These are phyloP conservation scores for Phaetusa simplex DNA, from an alignment of 2,113 vertebrate genomes.

Conservation along the genomic window DNA sequence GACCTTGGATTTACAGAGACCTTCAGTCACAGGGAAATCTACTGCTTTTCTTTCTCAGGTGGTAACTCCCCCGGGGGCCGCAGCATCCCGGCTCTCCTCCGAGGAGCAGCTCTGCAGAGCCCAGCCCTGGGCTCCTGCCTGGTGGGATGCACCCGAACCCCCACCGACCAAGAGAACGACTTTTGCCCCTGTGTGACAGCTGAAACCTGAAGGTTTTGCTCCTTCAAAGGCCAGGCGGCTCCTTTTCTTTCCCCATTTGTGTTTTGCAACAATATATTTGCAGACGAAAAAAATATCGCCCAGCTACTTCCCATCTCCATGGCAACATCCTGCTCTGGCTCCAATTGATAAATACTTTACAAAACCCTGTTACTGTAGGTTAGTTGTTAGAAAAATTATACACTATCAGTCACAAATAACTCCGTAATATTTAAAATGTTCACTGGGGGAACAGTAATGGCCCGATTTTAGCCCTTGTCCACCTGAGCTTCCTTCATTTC, in stretches of 20 bases:
- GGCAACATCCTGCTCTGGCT: conserved; percentile 61
- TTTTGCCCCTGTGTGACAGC: background rate
- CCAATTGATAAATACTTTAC: conserved; percentile 41
- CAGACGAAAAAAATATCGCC: conserved; percentile 33
- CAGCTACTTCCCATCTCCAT: conserved; percentile 69
- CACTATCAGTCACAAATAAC: background rate
- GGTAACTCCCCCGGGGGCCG: accelerated
- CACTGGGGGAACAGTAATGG: background rate
- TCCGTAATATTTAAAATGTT: background rate
- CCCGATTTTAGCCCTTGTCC: background rate
- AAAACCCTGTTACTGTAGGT: background rate
- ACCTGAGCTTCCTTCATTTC: background rate
- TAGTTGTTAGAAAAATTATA: background rate
- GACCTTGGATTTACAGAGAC: conserved; percentile 7
- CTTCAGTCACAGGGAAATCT: background rate
- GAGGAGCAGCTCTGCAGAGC: background rate
- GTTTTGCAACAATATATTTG: conserved; percentile 50
- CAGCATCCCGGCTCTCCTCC: background rate
- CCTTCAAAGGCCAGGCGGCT: background rate
- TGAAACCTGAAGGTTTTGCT: background rate
- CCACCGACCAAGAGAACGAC: background rate
- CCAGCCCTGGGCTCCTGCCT: background rate
- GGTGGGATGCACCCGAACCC: background rate
- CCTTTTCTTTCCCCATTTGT: background rate
- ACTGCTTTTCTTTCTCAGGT: background rate